A percentile compares a stretch with the other conserved stretches of the same genome.
Evolutionary conservation across 2,113 vertebrate genomes (phyloP).

Genomic region (Girardinichthys multiradiatus): DNA sequence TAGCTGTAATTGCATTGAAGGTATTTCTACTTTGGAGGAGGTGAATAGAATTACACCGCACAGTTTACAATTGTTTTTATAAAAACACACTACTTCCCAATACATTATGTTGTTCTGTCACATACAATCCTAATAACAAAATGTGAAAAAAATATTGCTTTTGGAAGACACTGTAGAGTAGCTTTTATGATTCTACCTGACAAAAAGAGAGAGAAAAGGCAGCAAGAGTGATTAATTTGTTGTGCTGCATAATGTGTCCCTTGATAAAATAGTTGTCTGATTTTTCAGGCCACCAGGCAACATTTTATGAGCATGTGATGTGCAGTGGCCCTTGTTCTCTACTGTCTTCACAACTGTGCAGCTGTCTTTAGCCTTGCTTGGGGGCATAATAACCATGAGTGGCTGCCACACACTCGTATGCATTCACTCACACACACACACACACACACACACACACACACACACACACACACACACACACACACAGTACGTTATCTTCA

Average conservation of each 20-base stretch:
- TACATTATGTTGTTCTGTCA: not conserved
- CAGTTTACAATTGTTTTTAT: not conserved
- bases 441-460: conserved; percentile 13
- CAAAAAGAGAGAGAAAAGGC: conserved; percentile 10
- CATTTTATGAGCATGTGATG: conserved; percentile 38
- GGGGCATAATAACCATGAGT: conserved; percentile 64
- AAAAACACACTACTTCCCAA: not conserved
- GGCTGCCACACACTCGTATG: conserved; percentile 30
- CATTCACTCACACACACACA: conserved; percentile 20
- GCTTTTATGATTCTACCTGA: conserved; percentile 10
- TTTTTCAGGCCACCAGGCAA: conserved; percentile 45
- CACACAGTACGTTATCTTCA: conserved; percentile 43
- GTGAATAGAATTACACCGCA: not conserved
- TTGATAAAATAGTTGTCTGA: conserved; percentile 45
- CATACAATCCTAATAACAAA: not conserved
- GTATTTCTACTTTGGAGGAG: not conserved
- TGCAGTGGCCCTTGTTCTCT: conserved; percentile 43
- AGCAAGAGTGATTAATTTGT: conserved; percentile 28
- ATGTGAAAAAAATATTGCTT: not conserved
- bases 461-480: conserved; percentile 28
- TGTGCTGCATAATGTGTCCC: conserved; percentile 43
- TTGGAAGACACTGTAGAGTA: not conserved
- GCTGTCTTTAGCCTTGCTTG: conserved; percentile 62
- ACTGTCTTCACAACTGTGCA: conserved; percentile 64
- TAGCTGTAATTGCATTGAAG: too few relatives aligned